Percentiles rank a stretch among this genome's conserved stretches.
These are phyloP conservation scores for Bombus haemorrhoidalis DNA, from an alignment of 1,140 invertebrate species.

Conservation along the genomic window DNA sequence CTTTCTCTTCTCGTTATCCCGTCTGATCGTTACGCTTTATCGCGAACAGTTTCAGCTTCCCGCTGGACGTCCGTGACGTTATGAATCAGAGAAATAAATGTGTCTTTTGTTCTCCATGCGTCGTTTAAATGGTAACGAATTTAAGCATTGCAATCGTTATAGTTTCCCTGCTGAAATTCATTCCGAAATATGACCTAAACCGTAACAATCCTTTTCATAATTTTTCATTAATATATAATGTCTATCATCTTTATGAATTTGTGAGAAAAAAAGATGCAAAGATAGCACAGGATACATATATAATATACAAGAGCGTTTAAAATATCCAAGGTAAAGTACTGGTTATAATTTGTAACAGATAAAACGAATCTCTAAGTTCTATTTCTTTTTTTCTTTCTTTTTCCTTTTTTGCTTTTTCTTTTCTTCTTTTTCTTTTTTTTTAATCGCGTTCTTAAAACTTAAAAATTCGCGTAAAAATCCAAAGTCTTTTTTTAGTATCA, in stretches of 20 bases:
- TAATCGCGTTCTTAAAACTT: too few species aligned
- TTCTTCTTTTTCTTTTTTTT: too few species aligned
- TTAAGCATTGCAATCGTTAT: not conserved
- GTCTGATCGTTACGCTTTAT: constrained; percentile 41
- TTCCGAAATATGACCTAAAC: not conserved
- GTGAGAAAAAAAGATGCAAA: not conserved
- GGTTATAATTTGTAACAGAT: too few species aligned
- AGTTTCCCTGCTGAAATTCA: too few species aligned
- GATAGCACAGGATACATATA: too few species aligned
- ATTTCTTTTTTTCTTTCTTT: too few species aligned
- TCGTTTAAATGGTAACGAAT: not conserved
- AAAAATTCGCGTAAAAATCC: too few species aligned
- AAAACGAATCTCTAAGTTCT: too few species aligned
- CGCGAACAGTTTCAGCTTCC: constrained; percentile 6
- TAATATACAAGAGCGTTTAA: too few species aligned
- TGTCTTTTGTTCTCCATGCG: not conserved
- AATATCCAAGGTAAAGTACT: too few species aligned
- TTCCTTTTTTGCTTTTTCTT: too few species aligned
- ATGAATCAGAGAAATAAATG: constrained; percentile 1
- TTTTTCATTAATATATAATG: not conserved
- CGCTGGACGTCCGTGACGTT: constrained; percentile 2
- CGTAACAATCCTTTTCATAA: not conserved
- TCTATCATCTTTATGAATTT: not conserved
- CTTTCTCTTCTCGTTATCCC: constrained; percentile 17
- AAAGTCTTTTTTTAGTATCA: too few species aligned